These are phyloP conservation scores for Ennomos erosarius DNA, from an alignment of 2,888 invertebrate genomes.

Conservation along the genomic window DNA sequence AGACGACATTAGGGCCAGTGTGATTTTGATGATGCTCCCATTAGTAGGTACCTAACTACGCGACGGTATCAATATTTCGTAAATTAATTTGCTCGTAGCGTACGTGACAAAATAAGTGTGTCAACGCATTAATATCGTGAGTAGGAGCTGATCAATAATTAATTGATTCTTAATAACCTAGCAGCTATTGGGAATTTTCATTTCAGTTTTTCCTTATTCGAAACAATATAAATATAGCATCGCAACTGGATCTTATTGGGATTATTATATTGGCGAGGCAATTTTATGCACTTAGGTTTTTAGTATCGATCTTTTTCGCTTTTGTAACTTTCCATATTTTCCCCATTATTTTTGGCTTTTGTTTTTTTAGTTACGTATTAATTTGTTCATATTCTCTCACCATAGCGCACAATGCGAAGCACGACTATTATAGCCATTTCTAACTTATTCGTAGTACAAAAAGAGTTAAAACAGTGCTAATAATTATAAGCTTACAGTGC, in stretches of 20 bases:
- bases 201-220: constrained; percentile 66
- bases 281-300: constrained; percentile 12
- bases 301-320: no score
- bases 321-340: constrained; percentile 5
- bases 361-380: no score
- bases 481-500: no score
- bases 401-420: no score
- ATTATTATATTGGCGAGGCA: constrained; percentile 21
- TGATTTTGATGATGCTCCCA: constrained; percentile 64
- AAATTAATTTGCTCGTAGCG: constrained; percentile 54
- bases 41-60: no score
- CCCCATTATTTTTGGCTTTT: not conserved
- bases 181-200: constrained; percentile 48
- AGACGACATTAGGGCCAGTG: constrained; percentile 64
- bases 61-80: constrained; percentile 50
- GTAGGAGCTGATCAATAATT: constrained; percentile 51
- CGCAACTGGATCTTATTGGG: constrained; percentile 7
- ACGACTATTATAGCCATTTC: no score
- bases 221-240: not conserved
- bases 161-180: constrained; percentile 64
- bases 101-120: constrained; percentile 77
- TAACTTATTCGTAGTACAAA: no score
- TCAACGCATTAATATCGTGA: constrained; percentile 59
- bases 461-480: no score
- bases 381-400: no score